Conservation (phyloP, 1,140 invertebrate species). For the Zaprionus vittiger region DNA sequence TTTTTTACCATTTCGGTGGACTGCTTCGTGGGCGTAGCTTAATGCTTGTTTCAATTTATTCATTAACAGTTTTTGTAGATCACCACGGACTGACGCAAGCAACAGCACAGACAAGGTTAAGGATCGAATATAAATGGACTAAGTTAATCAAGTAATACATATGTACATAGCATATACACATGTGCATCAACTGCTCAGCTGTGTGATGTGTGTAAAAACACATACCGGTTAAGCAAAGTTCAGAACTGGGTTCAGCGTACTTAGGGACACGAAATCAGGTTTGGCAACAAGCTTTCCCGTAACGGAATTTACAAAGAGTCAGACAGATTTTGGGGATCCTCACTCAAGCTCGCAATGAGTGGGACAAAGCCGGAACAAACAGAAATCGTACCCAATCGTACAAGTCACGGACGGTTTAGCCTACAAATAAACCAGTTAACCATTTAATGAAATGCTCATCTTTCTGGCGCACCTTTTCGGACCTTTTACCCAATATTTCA, state of each 20-base stretch:
- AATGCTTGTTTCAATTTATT: conserved; percentile 19
- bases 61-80: neutral
- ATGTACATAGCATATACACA: neutral
- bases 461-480: neutral
- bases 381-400: neutral
- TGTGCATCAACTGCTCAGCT: neutral
- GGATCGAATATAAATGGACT: neutral
- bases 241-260: conserved; percentile 27
- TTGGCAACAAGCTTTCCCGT: conserved; percentile 23
- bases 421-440: conserved; percentile 18
- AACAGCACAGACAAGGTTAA: neutral
- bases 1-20: conserved; percentile 25
- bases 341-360: neutral
- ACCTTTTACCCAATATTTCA: conserved; percentile 28
- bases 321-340: conserved; percentile 8
- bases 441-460: neutral
- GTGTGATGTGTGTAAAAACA: conserved; percentile 1
- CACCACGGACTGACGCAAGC: neutral
- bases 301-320: neutral
- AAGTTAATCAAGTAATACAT: neutral
- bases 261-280: conserved; percentile 4
- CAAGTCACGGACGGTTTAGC: neutral
- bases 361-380: neutral
- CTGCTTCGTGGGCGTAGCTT: neutral
- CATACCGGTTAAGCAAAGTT: conserved; percentile 2